phyloP scores from a whole-genome alignment of 2,113 vertebrate genomes.

The Brachypodius melanocephalos region DNA sequence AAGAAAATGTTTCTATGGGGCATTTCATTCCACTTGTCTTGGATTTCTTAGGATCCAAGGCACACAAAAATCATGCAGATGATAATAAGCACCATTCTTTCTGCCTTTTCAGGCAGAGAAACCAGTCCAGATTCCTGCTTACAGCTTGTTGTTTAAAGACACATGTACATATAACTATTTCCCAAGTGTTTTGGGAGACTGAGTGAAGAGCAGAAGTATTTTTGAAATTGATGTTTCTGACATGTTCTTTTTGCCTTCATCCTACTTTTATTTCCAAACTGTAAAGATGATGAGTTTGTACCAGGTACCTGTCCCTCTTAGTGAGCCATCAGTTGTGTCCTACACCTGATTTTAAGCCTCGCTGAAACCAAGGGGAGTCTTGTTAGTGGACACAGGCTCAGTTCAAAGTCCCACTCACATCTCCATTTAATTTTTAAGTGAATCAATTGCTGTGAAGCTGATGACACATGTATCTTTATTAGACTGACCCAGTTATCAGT shows the following conservation, averaged over 20 bases:
- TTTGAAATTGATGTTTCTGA: neutral
- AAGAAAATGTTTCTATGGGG: neutral
- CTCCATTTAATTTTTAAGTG: neutral
- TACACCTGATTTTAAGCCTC: neutral
- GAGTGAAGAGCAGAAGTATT: neutral
- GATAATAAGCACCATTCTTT: neutral
- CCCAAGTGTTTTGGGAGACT: neutral
- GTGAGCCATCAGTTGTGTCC: neutral
- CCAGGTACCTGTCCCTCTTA: neutral
- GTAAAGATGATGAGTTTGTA: neutral
- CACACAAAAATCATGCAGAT: neutral
- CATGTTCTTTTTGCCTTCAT: neutral
- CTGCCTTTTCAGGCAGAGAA: neutral
- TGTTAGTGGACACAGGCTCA: neutral
- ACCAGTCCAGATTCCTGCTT: neutral
- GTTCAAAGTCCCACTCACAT: neutral
- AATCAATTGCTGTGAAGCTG: constrained; percentile 40
- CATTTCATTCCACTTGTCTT: neutral
- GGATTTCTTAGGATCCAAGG: neutral
- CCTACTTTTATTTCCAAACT: neutral
- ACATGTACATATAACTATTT: accelerated
- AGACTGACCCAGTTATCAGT: neutral
- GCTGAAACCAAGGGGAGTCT: neutral
- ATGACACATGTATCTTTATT: constrained; percentile 20
- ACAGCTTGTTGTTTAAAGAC: neutral